Evolutionary conservation across 2,113 vertebrate species (phyloP), one percentile per base, ranked within the genome.

Genomic region (Peromyscus leucopus): DNA sequence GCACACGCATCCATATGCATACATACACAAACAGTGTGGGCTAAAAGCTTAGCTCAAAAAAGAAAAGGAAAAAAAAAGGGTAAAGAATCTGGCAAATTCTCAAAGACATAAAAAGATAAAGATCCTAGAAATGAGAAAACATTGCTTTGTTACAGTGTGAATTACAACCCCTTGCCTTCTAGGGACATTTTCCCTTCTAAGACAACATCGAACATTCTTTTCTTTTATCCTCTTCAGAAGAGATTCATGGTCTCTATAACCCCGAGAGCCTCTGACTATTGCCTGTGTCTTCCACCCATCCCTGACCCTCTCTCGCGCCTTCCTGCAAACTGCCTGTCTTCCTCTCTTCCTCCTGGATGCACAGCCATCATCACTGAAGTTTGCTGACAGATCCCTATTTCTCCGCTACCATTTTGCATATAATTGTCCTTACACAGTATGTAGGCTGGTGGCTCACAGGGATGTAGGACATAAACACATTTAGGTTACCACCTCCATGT

Each of bases 361-460:
- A 78, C 94, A 96, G 97, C 95, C 74, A 93, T 28, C 82, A 69
- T 89, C 71, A 90, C 87, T 96, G 92, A 97, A 94, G 42, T 71
- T 89, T 22, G 61, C 96, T 82, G 94, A 93, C 89, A 97, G 96
- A 72, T 83, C 94, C 24, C 33, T 71, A 42, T 79, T 67, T 57
- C 87, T 36, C 26, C 51, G 24, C 42, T 19, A 1, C 17, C 42
- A 21, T 94, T 97, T 96, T 89, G 95, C 92, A 86, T 97, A 87
- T 7, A 2, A 3, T 22, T 90, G 74, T 92, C 86, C 88, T 89
- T 92, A n/a, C 71, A 61, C 63, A 0, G 0, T 93, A 36, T 19
- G 2, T 95, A 90, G 17, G 28, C 67, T 63, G 71, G 92, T 69
- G n/a, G 12, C 0, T 74, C 7, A 75, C 0, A 42, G 17, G 75